phyloP scores from a whole-genome alignment of 2,797 vertebrate genomes.

The Poecilia wingei region DNA sequence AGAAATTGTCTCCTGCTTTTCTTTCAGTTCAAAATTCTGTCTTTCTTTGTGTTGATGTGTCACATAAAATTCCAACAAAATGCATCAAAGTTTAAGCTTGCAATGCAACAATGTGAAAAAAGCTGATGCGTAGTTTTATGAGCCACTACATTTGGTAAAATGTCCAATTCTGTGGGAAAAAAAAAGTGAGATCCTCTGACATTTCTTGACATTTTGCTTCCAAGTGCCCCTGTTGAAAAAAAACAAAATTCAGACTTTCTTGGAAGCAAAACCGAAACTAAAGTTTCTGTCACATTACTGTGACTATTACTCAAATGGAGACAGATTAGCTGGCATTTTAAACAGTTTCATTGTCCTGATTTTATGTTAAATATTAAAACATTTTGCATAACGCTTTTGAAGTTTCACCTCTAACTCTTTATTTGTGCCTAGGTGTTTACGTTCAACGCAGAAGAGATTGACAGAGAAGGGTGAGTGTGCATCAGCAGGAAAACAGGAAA shows the following conservation, averaged over 20 bases:
- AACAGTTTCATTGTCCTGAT: neutral
- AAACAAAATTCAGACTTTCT: neutral
- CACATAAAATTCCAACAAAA: neutral
- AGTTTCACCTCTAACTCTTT: neutral
- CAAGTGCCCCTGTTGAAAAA: neutral
- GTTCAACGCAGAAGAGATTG: constrained; percentile 91
- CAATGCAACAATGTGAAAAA: neutral
- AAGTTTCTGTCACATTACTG: too few species aligned
- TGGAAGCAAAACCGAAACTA: neutral
- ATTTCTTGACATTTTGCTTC: neutral
- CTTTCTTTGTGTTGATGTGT: neutral
- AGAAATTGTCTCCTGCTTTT: neutral
- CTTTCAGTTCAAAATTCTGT: neutral
- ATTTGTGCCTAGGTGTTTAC: constrained; percentile 84
- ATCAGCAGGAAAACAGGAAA: constrained; percentile 25
- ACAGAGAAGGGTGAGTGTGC: constrained; percentile 92
- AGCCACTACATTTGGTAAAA: neutral
- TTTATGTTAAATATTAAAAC: neutral
- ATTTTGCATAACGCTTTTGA: neutral
- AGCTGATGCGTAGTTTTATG: neutral
- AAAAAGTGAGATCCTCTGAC: neutral
- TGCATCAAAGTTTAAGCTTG: neutral
- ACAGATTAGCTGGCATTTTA: neutral
- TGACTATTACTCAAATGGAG: neutral
- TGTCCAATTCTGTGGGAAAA: neutral